These are phyloP conservation scores for Drosophila anceps DNA, from an alignment of 2,888 invertebrate species.

Conservation along the genomic window DNA sequence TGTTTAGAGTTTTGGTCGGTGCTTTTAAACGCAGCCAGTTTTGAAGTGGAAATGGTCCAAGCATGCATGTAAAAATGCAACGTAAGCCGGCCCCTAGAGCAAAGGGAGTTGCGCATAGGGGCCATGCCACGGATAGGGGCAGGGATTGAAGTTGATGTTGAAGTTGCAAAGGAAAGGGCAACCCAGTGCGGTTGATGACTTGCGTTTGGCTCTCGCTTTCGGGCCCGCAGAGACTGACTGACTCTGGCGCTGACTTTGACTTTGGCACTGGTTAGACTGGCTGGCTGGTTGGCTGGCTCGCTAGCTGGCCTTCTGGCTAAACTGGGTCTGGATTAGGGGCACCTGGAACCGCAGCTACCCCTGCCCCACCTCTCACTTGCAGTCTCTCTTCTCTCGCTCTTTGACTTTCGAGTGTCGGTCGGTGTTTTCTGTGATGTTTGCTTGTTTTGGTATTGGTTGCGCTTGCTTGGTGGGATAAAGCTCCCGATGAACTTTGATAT, in stretches of 20 bases:
- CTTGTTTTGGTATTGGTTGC: constrained; percentile 34
- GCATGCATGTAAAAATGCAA: constrained; percentile 80
- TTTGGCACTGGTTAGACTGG: constrained; percentile 81
- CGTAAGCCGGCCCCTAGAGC: constrained; percentile 52
- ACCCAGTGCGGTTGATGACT: constrained; percentile 74
- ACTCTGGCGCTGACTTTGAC: constrained; percentile 71
- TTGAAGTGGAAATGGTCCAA: constrained; percentile 62
- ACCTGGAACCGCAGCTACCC: not conserved
- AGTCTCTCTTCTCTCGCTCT: not conserved
- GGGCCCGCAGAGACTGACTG: constrained; percentile 69
- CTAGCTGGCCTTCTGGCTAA: constrained; percentile 43
- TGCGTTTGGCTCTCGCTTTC: constrained; percentile 69
- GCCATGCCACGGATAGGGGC: not conserved
- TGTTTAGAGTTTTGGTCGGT: constrained; percentile 76
- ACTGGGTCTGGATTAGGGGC: constrained; percentile 51
- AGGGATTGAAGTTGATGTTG: not conserved
- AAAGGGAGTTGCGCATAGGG: not conserved
- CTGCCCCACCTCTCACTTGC: constrained; percentile 5
- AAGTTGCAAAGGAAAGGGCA: constrained; percentile 11
- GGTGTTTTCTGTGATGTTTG: constrained; percentile 44
- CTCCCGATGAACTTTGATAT: constrained; percentile 5
- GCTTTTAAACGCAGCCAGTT: constrained; percentile 66
- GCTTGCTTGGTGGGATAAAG: not conserved
- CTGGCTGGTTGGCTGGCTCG: constrained; percentile 50
- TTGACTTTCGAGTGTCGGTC: constrained; percentile 40